Evolutionary conservation across 2,113 vertebrate species (phyloP).

Genomic region (Theropithecus gelada): DNA sequence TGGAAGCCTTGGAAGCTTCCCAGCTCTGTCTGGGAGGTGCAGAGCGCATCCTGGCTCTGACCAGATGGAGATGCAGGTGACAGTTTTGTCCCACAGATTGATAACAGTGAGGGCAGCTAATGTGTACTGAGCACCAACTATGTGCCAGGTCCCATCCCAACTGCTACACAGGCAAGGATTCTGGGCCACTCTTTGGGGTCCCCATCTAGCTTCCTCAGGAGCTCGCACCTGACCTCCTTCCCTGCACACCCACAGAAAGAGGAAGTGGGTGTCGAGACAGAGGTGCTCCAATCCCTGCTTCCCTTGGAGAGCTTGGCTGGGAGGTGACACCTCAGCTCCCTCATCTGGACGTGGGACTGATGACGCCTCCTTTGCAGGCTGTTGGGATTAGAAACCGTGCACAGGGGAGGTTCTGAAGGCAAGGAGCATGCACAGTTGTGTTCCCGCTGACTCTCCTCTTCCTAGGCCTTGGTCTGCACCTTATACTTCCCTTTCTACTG

Average conservation of each 20-base stretch:
- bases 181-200: too few species aligned
- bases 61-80: too few species aligned
- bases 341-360: not conserved
- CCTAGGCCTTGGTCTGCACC: constrained; percentile 55
- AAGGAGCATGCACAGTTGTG: fast-evolving
- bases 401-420: fast-evolving
- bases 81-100: too few species aligned
- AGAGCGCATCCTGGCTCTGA: too few species aligned
- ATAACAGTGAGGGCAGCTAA: too few species aligned
- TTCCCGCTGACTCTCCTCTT: not conserved
- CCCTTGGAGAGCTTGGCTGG: not conserved
- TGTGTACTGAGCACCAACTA: too few species aligned
- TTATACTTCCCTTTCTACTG: constrained; percentile 56
- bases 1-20: too few species aligned
- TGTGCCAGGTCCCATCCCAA: too few species aligned
- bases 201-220: too few species aligned
- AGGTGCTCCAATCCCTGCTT: not conserved
- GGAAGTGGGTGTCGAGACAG: fast-evolving
- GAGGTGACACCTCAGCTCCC: fast-evolving
- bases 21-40: too few species aligned
- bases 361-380: fast-evolving
- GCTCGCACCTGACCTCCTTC: too few species aligned
- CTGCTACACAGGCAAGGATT: too few species aligned
- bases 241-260: not conserved
- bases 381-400: fast-evolving